A percentile compares a stretch with the other conserved stretches of the same genome.
These are phyloP conservation scores for Jordanella pulchra DNA, from an alignment of 2,797 vertebrate genomes.

Conservation along the genomic window DNA sequence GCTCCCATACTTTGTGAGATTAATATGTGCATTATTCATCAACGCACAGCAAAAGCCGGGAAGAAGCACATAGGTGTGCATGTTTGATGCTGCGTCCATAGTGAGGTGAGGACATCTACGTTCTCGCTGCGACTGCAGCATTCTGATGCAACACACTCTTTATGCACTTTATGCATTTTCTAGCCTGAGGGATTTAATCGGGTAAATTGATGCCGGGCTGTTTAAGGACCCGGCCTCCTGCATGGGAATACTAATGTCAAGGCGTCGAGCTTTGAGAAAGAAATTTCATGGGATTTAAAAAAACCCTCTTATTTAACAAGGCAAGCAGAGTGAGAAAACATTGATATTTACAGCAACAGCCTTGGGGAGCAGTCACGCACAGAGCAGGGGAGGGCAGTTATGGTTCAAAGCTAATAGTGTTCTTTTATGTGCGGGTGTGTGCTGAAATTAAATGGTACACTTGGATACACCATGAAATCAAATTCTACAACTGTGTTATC, in stretches of 20 bases:
- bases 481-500: constrained; percentile 21
- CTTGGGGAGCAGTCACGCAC: constrained; percentile 28
- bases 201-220: constrained; percentile 54
- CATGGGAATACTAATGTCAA: constrained; percentile 44
- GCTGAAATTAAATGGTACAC: constrained; percentile 9
- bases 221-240: constrained; percentile 40
- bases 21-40: constrained; percentile 74
- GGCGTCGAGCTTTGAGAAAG: constrained; percentile 41
- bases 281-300: constrained; percentile 46
- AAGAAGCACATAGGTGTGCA: constrained; percentile 46
- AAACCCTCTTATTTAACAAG: constrained; percentile 60
- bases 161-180: constrained; percentile 37
- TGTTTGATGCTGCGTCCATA: constrained; percentile 41
- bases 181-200: constrained; percentile 42
- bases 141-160: constrained; percentile 50
- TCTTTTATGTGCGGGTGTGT: constrained; percentile 17
- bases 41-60: constrained; percentile 33
- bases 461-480: constrained; percentile 43
- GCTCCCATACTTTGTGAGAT: constrained; percentile 52
- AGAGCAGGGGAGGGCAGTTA: constrained; percentile 20
- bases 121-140: constrained; percentile 49
- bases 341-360: constrained; percentile 48
- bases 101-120: constrained; percentile 42
- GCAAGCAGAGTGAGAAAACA: constrained; percentile 48
- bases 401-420: constrained; percentile 32